Base-by-base conservation (phyloP, 2,797 vertebrate genomes). In the Mormyrops attenuatus region DNA sequence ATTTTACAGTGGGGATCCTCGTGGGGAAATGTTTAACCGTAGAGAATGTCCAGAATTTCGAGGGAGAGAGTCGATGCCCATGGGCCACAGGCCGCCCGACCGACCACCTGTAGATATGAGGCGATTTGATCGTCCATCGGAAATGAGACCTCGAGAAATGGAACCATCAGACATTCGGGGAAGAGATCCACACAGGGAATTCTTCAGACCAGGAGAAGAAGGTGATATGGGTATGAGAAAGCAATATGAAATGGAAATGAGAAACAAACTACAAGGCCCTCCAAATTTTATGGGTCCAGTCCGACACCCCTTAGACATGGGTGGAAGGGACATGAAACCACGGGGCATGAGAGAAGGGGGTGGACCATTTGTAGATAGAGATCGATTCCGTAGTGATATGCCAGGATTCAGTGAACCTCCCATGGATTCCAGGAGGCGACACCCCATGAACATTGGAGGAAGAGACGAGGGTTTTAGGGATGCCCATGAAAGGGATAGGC, bases 11-110 rank as follows among this genome's bases (percentile, higher is more conserved):
- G 98, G 97, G 93, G 97, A 97, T 95, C 95, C 93, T 91, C 97
- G 96, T 95, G 98, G 97, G 95, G 97, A 98, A 92, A 98, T 97
- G 96, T 98, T 97, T 97, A 96, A 97, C 92, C 96, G 96, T 95
- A 96, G 97, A 97, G 97, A 98, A 96, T 97, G 96, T 93, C 97
- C 97, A 95, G 97, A 97, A 94, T 98, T 95, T 93, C 97, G 97
- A 96, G 97, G 97, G 93, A 97, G 97, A 96, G 97, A 97, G 95
- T 97, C 97, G 90, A 97, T 98, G 96, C 97, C 97, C 93, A 97
- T 97, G 97, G 96, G 96, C 93, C 96, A 95, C 92, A 96, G 97
- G 93, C 96, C 95, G 93, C 95, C 95, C 93, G 97, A 98, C 91
- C 92, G 96, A 93, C 96, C 95, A 50, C 96, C 94, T 84, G 96